A percentile compares a stretch with the other conserved stretches of the same genome.
These are phyloP conservation scores for Eupithecia inturbata DNA, from an alignment of 2,888 invertebrate genomes.

Conservation along the genomic window DNA sequence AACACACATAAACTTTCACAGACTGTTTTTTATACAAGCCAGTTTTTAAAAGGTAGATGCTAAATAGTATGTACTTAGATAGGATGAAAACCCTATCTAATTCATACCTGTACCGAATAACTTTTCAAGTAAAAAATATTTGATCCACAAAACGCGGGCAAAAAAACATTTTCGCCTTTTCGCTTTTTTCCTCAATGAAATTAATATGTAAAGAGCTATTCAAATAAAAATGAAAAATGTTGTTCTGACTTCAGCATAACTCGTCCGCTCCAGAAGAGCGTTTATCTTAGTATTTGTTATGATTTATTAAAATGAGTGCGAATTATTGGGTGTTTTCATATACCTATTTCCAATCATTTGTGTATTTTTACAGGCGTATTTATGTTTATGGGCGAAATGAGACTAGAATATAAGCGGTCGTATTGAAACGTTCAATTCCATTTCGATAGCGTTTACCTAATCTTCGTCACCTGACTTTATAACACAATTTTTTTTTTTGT, in stretches of 20 bases:
- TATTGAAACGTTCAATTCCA: not conserved
- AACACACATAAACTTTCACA: not conserved
- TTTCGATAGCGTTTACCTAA: not conserved
- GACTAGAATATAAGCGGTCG: not conserved
- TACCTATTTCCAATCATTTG: constrained; percentile 28
- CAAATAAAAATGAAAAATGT: constrained; percentile 47
- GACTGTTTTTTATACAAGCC: not conserved
- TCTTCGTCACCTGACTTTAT: not conserved
- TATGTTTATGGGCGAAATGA: not conserved
- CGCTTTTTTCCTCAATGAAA: constrained; percentile 43
- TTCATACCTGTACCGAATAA: not conserved
- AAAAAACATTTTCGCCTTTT: constrained; percentile 41
- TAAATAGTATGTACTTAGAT: too few relatives aligned
- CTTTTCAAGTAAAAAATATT: constrained; percentile 19
- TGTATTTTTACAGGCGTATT: constrained; percentile 14
- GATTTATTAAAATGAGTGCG: constrained; percentile 34
- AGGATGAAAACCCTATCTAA: not conserved
- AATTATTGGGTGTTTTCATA: constrained; percentile 31
- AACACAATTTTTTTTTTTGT: not conserved
- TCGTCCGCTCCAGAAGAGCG: constrained; percentile 40
- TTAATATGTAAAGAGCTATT: constrained; percentile 48
- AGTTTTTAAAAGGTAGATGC: not conserved
- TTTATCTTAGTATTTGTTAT: constrained; percentile 38
- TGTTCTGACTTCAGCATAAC: constrained; percentile 42
- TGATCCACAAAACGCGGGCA: constrained; percentile 22